A percentile compares a stretch with the other conserved stretches of the same genome.
Evolutionary conservation across 1,140 invertebrate genomes (phyloP).

Genomic region (Drosophila ananassae): DNA sequence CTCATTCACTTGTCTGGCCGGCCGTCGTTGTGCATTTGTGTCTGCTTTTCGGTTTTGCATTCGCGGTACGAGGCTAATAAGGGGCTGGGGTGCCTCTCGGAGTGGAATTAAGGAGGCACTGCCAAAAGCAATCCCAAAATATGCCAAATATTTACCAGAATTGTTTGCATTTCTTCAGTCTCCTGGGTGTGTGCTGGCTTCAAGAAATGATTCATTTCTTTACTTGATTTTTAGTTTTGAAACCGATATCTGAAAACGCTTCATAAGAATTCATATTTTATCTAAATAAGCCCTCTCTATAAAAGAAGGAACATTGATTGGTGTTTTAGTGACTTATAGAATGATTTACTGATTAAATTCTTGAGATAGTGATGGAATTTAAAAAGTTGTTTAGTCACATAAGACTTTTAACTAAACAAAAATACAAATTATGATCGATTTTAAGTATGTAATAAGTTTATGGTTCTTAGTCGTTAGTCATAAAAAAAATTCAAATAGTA

Average conservation of each 20-base stretch:
- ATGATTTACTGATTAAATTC: not conserved
- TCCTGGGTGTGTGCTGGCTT: constrained; percentile 24
- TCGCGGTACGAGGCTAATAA: not conserved
- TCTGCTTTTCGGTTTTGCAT: constrained; percentile 57
- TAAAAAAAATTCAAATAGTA: too few species aligned
- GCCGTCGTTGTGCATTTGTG: constrained; percentile 65
- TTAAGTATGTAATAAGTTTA: too few species aligned
- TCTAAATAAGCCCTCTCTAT: not conserved
- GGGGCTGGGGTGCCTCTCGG: not conserved
- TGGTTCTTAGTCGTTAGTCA: too few species aligned
- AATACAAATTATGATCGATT: too few species aligned
- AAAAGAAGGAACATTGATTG: not conserved
- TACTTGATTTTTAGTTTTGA: constrained; percentile 3
- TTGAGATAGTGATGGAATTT: not conserved
- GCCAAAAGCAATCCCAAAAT: constrained; percentile 70
- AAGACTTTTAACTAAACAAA: too few species aligned
- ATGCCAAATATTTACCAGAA: constrained; percentile 75
- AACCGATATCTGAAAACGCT: constrained; percentile 7
- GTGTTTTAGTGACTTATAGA: too few species aligned
- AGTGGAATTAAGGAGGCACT: constrained; percentile 55
- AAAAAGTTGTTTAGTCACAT: too few species aligned
- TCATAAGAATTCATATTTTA: not conserved
- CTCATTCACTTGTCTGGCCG: constrained; percentile 61
- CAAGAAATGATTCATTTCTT: constrained; percentile 49
- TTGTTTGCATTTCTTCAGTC: constrained; percentile 50